These are phyloP conservation scores for Tetramorium parvispinum DNA, from an alignment of 1,140 invertebrate species.

Conservation along the genomic window DNA sequence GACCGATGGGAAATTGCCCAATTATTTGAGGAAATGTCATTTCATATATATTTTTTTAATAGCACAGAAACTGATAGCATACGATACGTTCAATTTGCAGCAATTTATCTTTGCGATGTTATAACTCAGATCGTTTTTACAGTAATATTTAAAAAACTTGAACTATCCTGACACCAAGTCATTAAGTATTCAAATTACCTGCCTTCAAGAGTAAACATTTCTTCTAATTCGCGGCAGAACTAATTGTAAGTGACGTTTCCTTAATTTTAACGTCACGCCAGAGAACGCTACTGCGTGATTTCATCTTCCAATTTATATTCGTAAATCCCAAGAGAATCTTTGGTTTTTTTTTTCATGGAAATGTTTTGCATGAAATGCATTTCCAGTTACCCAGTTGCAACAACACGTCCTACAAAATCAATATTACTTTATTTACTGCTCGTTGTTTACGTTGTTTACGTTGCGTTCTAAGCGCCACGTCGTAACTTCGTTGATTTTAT, in stretches of 20 bases:
- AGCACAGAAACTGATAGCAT: background rate
- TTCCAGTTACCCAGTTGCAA: background rate
- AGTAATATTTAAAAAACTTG: background rate
- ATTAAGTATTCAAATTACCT: background rate
- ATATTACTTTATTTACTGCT: conserved; percentile 6
- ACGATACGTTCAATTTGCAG: background rate
- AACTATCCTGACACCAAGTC: background rate
- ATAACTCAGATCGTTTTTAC: background rate
- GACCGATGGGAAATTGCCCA: background rate
- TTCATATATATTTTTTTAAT: no score
- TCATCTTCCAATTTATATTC: background rate
- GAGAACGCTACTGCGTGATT: background rate
- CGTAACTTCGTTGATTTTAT: conserved; percentile 11
- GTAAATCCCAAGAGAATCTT: background rate
- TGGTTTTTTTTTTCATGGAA: conserved; percentile 30
- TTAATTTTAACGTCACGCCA: background rate
- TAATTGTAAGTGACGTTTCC: conserved; percentile 19
- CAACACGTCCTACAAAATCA: conserved; percentile 30
- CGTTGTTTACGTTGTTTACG: conserved; percentile 20
- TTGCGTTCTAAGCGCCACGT: conserved; percentile 7
- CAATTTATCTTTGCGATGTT: background rate
- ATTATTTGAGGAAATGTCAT: conserved; percentile 12
- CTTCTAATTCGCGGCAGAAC: background rate
- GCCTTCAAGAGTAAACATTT: background rate
- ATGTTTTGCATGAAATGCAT: conserved; percentile 25